These are phyloP conservation scores for Emydura subglobosa DNA, from an alignment of 2,113 vertebrate genomes.

Conservation along the genomic window DNA sequence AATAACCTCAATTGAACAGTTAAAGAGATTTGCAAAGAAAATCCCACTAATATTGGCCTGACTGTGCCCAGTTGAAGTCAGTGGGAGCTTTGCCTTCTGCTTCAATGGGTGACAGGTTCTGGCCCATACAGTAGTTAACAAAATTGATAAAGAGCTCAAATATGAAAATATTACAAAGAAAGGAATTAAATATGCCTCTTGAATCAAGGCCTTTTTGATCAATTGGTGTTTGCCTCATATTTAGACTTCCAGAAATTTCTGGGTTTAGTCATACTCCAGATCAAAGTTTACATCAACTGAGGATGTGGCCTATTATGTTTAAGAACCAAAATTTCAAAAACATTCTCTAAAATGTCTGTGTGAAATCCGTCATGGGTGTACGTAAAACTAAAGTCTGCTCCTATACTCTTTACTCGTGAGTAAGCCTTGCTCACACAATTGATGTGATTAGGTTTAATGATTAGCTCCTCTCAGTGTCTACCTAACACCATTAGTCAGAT, in stretches of 20 bases:
- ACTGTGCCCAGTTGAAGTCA: not conserved
- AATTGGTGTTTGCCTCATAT: not conserved
- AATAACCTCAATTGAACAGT: constrained; percentile 7
- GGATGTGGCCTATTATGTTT: not conserved
- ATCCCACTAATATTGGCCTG: not conserved
- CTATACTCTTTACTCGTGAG: not conserved
- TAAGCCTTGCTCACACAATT: not conserved
- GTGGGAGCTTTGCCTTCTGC: not conserved
- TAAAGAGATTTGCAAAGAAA: not conserved
- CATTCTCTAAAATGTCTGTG: not conserved
- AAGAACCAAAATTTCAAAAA: not conserved
- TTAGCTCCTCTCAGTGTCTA: not conserved
- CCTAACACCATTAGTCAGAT: not conserved
- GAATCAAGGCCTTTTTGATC: not conserved
- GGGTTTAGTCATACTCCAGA: not conserved
- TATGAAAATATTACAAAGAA: not conserved
- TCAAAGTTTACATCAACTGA: not conserved
- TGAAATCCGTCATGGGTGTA: not conserved
- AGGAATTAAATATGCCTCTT: not conserved
- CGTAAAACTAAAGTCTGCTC: not conserved
- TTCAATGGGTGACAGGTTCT: not conserved
- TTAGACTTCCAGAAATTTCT: not conserved
- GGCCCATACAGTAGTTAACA: not conserved
- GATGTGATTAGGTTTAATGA: not conserved
- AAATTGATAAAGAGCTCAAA: not conserved